These are phyloP conservation scores for Gasteruption jaculator DNA, from an alignment of 2,888 invertebrate genomes.

Conservation along the genomic window DNA sequence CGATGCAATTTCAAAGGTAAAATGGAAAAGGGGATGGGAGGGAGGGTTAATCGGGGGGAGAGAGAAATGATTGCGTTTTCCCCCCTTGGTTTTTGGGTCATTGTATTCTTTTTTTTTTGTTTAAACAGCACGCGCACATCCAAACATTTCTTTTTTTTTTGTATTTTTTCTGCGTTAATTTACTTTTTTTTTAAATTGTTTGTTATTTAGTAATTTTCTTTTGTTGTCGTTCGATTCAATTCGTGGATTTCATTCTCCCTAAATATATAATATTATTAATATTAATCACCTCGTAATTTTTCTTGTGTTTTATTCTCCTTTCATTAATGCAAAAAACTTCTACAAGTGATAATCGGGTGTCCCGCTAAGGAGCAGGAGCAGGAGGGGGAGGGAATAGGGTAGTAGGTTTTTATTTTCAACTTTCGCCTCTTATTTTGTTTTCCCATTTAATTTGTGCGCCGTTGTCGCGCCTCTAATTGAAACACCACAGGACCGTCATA, in stretches of 20 bases:
- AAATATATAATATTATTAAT: constrained; percentile 40
- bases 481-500: constrained; percentile 48
- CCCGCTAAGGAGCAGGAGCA: too few species aligned
- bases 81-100: too few species aligned
- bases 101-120: too few species aligned
- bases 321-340: constrained; percentile 48
- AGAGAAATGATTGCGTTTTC: too few species aligned
- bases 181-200: constrained; percentile 22
- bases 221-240: constrained; percentile 13
- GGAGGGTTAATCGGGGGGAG: too few species aligned
- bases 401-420: constrained; percentile 25
- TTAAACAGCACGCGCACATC: constrained; percentile 45
- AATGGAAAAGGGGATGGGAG: too few species aligned
- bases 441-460: constrained; percentile 36
- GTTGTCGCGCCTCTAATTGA: constrained; percentile 44
- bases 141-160: constrained; percentile 32
- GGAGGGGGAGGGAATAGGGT: too few species aligned
- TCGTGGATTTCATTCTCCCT: constrained; percentile 13
- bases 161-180: constrained; percentile 17
- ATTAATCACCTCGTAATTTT: too few species aligned
- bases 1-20: too few species aligned
- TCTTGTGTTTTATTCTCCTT: constrained; percentile 31
- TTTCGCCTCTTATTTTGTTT: constrained; percentile 21
- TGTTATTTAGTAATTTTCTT: constrained; percentile 19
- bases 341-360: constrained; percentile 45